phyloP scores from a whole-genome alignment of 2,888 invertebrate species.

The Globia sparganii region DNA sequence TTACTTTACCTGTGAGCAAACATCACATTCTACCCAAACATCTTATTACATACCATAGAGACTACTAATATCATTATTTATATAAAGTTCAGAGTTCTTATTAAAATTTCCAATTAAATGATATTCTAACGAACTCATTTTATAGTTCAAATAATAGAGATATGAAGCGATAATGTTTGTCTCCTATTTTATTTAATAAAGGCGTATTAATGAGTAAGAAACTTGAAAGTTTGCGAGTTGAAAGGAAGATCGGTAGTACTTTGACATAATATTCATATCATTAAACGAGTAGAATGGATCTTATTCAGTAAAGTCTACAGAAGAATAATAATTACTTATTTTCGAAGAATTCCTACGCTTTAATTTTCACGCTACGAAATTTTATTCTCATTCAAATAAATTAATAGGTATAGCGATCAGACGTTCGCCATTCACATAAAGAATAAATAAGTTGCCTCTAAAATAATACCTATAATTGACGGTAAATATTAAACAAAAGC shows the following conservation, averaged over 20 bases:
- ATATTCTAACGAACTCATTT: conserved; percentile 43
- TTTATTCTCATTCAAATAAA: conserved; percentile 10
- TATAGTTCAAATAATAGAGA: conserved; percentile 43
- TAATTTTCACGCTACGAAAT: conserved; percentile 14
- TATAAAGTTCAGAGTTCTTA: conserved; percentile 14
- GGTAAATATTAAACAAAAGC: neutral
- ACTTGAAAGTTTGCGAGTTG: conserved; percentile 30
- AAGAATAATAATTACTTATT: conserved; percentile 18
- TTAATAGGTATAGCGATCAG: neutral
- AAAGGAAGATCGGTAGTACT: conserved; percentile 25
- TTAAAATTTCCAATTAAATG: conserved; percentile 44
- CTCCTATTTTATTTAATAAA: conserved; percentile 40
- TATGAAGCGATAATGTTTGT: conserved; percentile 45
- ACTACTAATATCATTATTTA: conserved; percentile 4
- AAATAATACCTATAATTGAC: neutral
- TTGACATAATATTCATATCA: conserved; percentile 51
- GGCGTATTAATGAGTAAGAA: conserved; percentile 34
- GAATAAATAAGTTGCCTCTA: conserved; percentile 7
- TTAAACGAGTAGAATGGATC: conserved; percentile 11
- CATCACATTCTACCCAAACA: too few relatives aligned
- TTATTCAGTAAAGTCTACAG: conserved; percentile 13
- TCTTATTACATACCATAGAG: too few relatives aligned
- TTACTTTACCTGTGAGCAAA: too few relatives aligned
- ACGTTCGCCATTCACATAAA: neutral
- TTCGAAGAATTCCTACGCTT: conserved; percentile 9